Percentiles rank a stretch among this genome's conserved stretches.
Evolutionary conservation across 2,113 vertebrate species (phyloP).

Genomic region (Actinemys pallida): DNA sequence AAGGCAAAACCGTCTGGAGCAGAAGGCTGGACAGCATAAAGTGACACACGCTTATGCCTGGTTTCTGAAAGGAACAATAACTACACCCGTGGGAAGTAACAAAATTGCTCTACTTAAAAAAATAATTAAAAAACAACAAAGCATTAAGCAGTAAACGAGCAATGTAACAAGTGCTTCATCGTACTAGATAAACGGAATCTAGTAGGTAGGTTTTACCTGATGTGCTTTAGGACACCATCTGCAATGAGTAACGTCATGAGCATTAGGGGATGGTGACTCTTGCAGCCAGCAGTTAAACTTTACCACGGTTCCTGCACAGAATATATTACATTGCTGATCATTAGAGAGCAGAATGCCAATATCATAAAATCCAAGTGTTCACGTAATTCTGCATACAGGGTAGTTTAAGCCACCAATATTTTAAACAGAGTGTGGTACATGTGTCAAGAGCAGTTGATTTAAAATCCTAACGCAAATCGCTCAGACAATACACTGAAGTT

Average conservation of each 20-base stretch:
- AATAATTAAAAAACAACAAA: neutral
- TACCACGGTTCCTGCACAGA: neutral
- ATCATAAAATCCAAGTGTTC: slow-evolving; percentile 34
- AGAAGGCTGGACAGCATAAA: slow-evolving; percentile 18
- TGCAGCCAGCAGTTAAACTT: neutral
- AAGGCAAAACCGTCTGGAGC: slow-evolving; percentile 54
- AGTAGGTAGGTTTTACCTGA: neutral
- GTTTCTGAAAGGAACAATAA: slow-evolving; percentile 17
- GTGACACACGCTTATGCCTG: neutral
- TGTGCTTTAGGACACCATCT: neutral
- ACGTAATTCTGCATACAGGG: neutral
- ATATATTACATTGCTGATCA: neutral
- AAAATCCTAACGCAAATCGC: neutral
- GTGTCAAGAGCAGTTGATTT: neutral
- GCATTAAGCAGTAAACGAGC: neutral
- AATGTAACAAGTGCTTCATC: neutral
- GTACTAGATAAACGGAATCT: neutral
- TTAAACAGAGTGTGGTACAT: neutral
- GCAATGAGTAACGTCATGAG: neutral
- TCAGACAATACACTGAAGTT: neutral
- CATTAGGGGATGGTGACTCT: neutral
- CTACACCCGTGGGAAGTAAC: neutral
- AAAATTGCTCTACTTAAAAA: neutral
- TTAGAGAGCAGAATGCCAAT: slow-evolving; percentile 12
- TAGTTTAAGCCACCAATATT: neutral